Conservation (phyloP, 2,797 vertebrate genomes). For the Synanceia verrucosa region DNA sequence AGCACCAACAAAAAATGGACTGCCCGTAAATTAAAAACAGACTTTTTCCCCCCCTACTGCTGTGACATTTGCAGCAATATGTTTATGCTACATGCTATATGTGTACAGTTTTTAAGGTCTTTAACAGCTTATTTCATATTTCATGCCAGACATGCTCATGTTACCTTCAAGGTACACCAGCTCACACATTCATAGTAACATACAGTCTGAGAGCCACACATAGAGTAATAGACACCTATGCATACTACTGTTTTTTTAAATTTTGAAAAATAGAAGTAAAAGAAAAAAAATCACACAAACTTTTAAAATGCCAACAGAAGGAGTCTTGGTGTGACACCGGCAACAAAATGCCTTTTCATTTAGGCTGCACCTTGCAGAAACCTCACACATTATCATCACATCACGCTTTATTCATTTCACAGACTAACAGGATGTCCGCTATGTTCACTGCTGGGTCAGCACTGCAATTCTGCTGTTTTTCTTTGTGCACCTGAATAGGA, state of each 20-base stretch:
- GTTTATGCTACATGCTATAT: background rate
- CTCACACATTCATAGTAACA: background rate
- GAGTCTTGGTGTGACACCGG: constrained; percentile 25
- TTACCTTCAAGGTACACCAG: background rate
- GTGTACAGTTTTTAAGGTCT: background rate
- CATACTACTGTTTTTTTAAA: background rate
- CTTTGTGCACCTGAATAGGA: background rate
- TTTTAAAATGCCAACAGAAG: constrained; percentile 46
- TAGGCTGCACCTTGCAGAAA: constrained; percentile 36
- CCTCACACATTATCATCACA: constrained; percentile 6
- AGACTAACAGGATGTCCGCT: background rate
- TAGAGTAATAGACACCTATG: background rate
- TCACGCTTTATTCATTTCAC: constrained; percentile 15
- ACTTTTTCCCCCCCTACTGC: background rate
- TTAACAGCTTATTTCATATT: constrained; percentile 24
- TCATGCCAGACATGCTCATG: constrained; percentile 8
- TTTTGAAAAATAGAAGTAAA: constrained; percentile 3
- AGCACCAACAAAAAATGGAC: constrained; percentile 1
- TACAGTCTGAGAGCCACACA: background rate
- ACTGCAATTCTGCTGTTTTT: background rate
- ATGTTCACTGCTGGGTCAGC: background rate
- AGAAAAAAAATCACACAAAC: constrained; percentile 8
- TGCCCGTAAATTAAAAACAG: background rate
- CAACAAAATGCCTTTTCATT: constrained; percentile 49
- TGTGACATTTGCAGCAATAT: constrained; percentile 27